These are phyloP conservation scores for Girardinus metallicus DNA, from an alignment of 2,797 vertebrate species.

Conservation along the genomic window DNA sequence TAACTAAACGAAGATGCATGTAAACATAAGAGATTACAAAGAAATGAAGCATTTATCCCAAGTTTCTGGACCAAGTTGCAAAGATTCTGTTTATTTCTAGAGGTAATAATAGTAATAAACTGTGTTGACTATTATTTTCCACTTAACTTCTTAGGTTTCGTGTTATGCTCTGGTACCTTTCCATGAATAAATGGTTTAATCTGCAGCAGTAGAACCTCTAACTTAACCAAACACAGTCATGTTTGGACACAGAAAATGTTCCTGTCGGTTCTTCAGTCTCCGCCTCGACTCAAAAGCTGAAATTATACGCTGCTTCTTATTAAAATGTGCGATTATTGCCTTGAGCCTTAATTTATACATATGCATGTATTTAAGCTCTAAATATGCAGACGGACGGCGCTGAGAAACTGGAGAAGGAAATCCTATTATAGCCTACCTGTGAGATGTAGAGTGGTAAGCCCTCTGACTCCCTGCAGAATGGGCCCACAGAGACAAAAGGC, in stretches of 20 bases:
- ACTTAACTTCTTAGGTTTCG: slow-evolving; percentile 8
- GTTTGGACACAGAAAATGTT: slow-evolving; percentile 66
- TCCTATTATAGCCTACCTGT: slow-evolving; percentile 80
- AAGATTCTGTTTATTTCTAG: slow-evolving; percentile 18
- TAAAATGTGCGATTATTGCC: slow-evolving; percentile 71
- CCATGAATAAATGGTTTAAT: slow-evolving; percentile 53
- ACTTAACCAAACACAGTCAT: slow-evolving; percentile 63
- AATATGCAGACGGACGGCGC: slow-evolving; percentile 65
- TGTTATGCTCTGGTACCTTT: slow-evolving; percentile 3
- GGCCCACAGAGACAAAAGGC: slow-evolving; percentile 68
- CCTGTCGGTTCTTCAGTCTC: slow-evolving; percentile 20
- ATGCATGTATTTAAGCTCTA: slow-evolving; percentile 77
- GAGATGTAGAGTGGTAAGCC: slow-evolving; percentile 74
- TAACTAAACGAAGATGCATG: background rate
- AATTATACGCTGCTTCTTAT: slow-evolving; percentile 69
- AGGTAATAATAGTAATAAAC: slow-evolving; percentile 16
- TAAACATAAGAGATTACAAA: slow-evolving; percentile 6
- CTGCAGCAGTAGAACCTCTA: slow-evolving; percentile 27
- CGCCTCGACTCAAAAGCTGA: slow-evolving; percentile 63
- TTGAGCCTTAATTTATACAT: slow-evolving; percentile 78
- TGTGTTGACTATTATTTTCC: slow-evolving; percentile 31
- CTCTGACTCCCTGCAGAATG: slow-evolving; percentile 69
- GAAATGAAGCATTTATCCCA: background rate
- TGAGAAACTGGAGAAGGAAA: slow-evolving; percentile 58
- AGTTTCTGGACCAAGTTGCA: slow-evolving; percentile 18